Base-by-base conservation (phyloP, 2,113 vertebrate species). In the Amphilophus citrinellus region DNA sequence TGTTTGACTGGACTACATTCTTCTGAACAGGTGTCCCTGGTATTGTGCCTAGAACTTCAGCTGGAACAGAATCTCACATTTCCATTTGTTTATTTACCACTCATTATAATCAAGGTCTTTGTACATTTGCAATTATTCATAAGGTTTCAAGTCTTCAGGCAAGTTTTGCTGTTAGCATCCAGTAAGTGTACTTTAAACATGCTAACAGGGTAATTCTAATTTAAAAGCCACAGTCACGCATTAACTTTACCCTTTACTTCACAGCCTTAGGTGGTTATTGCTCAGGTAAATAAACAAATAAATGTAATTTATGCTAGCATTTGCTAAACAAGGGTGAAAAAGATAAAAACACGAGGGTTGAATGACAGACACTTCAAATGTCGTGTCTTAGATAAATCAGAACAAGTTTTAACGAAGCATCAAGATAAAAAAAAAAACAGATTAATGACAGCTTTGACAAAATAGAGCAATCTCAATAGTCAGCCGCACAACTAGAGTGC, bases 51-150 rank as follows among this genome's bases (percentile, higher is more conserved):
- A 53, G 63, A 7, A 15, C 30, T 53, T 85, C 6, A 76, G 62
- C 75, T 77, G 17, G 3, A 71, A 83, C 22, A 20, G 20, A 80
- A 27, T n/a, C 27, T 76, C 77, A 83, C 10, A 4, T 53, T 14
- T 42, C 7, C 14, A 20, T 42, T 79, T 82, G 35, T 71, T 79
- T 77, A 80, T 77, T 59, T 47, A 15, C 17, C 76, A 35, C 30
- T 87, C 80, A 73, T 65, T 77, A 77, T 65, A 83, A 83, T 10
- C 68, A 32, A 68, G 47, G 56, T 62, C 50, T 58, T 65, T 82
- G 44, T 60, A 37, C 24, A 42, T 73, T 65, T 76, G 42, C 65
- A 81, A 71, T 78, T 66, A 79, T 77, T 84, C 35, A 53, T 20
- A 14, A 18, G 53, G 13, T 32, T 65, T 63, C 10, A 76, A 24